These are phyloP conservation scores for Morone saxatilis DNA, from an alignment of 2,113 vertebrate genomes.

Conservation along the genomic window DNA sequence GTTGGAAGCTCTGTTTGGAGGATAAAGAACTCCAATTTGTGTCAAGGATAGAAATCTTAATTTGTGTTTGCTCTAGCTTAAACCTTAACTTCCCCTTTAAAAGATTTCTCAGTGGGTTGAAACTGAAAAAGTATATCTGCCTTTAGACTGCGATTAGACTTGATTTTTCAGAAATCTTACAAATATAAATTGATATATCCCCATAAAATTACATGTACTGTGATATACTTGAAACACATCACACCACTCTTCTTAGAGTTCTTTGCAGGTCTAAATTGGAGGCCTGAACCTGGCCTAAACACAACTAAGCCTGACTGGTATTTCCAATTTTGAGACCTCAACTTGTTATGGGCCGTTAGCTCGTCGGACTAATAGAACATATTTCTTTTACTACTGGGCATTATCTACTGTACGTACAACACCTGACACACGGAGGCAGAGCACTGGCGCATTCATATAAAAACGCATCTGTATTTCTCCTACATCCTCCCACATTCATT, in stretches of 20 bases:
- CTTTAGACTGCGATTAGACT: too few relatives aligned
- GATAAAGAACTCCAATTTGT: conserved; percentile 29
- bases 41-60: background rate
- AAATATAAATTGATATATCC: too few relatives aligned
- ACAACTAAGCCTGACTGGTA: background rate
- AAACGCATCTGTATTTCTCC: too few relatives aligned
- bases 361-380: background rate
- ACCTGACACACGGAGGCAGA: background rate
- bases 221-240: too few relatives aligned
- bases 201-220: too few relatives aligned
- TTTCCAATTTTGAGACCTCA: background rate
- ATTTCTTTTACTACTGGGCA: background rate
- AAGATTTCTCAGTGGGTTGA: too few relatives aligned
- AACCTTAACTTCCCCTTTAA: too few relatives aligned
- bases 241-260: background rate
- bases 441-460: too few relatives aligned
- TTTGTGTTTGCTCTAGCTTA: background rate
- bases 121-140: too few relatives aligned
- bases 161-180: too few relatives aligned
- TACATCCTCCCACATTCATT: too few relatives aligned
- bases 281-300: background rate
- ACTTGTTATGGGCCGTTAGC: background rate
- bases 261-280: too few relatives aligned
- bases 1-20: conserved; percentile 35
- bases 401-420: background rate